phyloP scores from a whole-genome alignment of 53 echinoderm and acorn worm genomes.

The Paracentrotus lividus region DNA sequence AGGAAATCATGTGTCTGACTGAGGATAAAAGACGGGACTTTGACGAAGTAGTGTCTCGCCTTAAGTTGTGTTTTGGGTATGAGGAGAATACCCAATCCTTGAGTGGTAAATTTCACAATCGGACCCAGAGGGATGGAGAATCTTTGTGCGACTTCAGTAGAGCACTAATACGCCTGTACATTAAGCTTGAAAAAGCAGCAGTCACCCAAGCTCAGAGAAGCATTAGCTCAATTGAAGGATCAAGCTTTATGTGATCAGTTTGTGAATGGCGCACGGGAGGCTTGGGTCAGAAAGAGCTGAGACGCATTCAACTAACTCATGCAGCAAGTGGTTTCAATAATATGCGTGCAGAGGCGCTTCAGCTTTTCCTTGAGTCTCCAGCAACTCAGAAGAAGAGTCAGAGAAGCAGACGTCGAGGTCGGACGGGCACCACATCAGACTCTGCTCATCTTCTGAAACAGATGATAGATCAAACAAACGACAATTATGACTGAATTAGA shows the following conservation, averaged over 20 bases:
- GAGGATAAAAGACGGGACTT: neutral
- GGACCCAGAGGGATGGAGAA: constrained; percentile 54
- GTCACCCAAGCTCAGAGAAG: constrained; percentile 1
- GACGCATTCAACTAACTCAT: constrained; percentile 20
- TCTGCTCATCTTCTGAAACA: neutral
- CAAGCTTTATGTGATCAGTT: constrained; percentile 63
- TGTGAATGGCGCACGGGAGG: constrained; percentile 69
- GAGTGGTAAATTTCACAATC: constrained; percentile 56
- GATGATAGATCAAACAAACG: neutral
- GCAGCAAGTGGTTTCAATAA: neutral
- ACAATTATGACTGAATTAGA: neutral
- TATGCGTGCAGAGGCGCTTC: constrained; percentile 67
- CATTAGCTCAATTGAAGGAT: constrained; percentile 41
- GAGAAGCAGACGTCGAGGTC: neutral
- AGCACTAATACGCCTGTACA: constrained; percentile 43
- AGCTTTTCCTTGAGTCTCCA: constrained; percentile 57
- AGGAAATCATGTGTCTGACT: constrained; percentile 59
- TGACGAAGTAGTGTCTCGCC: neutral
- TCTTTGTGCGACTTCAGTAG: constrained; percentile 63
- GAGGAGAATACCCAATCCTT: constrained; percentile 17
- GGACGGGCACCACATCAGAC: neutral
- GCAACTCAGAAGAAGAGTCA: neutral
- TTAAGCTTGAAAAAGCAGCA: constrained; percentile 62
- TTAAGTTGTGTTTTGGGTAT: constrained; percentile 56
- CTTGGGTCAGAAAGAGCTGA: constrained; percentile 70